Conservation (phyloP, 2,797 vertebrate species). For the Pseudocheirus occidentalis region DNA sequence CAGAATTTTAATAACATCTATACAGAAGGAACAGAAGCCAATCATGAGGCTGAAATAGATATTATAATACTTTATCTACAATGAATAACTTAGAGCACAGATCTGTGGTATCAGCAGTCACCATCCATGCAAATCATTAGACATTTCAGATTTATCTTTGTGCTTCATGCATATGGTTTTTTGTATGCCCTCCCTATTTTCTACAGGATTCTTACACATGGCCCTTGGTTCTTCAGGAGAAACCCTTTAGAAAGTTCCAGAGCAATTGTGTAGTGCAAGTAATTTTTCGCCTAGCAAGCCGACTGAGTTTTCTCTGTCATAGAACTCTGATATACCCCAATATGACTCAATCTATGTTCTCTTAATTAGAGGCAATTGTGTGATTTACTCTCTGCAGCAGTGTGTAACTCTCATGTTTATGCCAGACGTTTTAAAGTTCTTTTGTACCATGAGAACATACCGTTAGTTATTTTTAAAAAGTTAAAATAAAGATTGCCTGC, state of each 20-base stretch:
- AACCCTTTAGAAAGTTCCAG: not conserved
- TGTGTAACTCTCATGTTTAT: constrained; percentile 24
- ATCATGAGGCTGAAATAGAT: not conserved
- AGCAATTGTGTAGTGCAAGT: not conserved
- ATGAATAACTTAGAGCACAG: not conserved
- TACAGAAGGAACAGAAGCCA: not conserved
- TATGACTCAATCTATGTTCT: not conserved
- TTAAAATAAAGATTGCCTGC: not conserved
- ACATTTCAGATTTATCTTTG: not conserved
- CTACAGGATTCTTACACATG: not conserved
- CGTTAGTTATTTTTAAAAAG: not conserved
- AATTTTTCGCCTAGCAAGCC: not conserved
- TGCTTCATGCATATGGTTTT: not conserved
- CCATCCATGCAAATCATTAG: not conserved
- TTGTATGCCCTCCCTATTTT: not conserved
- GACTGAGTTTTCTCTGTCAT: constrained; percentile 5
- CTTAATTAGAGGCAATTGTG: constrained; percentile 30
- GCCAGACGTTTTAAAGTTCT: constrained; percentile 54
- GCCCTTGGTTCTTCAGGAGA: not conserved
- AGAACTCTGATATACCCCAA: constrained; percentile 8
- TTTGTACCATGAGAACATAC: constrained; percentile 44
- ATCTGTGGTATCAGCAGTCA: not conserved
- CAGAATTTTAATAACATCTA: not conserved
- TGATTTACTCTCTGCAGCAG: constrained; percentile 19
- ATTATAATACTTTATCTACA: not conserved